These are phyloP conservation scores for Pemphigus obesinymphae DNA, from an alignment of 1,140 invertebrate species.

Conservation along the genomic window DNA sequence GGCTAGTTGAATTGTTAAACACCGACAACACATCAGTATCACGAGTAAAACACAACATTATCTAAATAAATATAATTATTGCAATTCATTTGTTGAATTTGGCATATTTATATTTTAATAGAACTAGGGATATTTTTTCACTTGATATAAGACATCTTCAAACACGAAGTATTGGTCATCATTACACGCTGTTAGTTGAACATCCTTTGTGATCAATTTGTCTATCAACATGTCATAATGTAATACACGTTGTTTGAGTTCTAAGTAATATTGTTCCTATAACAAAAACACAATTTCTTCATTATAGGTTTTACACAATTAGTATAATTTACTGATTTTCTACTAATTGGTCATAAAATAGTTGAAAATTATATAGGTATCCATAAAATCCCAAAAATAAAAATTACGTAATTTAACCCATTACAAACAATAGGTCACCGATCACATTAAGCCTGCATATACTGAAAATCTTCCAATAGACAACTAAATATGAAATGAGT, in stretches of 20 bases:
- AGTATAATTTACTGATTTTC: no score
- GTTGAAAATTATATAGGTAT: no score
- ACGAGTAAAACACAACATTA: slow-evolving; percentile 89
- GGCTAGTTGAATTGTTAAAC: slow-evolving; percentile 59
- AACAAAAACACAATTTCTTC: not conserved
- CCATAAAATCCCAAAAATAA: no score
- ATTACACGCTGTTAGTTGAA: slow-evolving; percentile 90
- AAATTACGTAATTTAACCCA: no score
- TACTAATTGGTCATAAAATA: no score
- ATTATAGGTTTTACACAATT: no score
- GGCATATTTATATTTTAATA: not conserved
- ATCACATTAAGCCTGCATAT: no score
- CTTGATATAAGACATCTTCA: slow-evolving; percentile 92
- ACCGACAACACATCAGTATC: slow-evolving; percentile 72
- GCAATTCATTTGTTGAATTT: no score
- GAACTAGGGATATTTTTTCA: slow-evolving; percentile 51
- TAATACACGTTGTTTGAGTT: slow-evolving; percentile 72
- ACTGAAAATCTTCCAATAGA: no score
- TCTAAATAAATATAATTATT: slow-evolving; percentile 56
- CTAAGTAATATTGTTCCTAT: slow-evolving; percentile 52
- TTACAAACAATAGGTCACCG: no score
- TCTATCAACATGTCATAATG: slow-evolving; percentile 89
- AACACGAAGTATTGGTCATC: slow-evolving; percentile 98
- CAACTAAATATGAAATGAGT: no score
- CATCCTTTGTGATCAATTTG: slow-evolving; percentile 90